Evolutionary conservation across 1,140 invertebrate species (phyloP).

Genomic region (Lordiphosa clarofinis): DNA sequence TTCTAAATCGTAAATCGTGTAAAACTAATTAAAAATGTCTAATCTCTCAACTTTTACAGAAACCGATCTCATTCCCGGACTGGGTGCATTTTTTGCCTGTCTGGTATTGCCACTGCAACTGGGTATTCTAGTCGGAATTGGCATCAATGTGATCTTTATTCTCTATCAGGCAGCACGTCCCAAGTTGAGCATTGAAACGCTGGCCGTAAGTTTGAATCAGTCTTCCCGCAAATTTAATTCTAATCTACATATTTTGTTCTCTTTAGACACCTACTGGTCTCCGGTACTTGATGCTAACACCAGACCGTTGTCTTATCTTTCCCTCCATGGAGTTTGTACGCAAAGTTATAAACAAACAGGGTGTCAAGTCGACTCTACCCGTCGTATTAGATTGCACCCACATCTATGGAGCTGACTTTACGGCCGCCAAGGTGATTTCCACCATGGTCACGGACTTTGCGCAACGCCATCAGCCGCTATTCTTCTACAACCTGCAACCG

Average conservation of each 20-base stretch:
- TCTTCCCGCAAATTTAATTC: not conserved
- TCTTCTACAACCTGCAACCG: slow-evolving; percentile 90
- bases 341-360: slow-evolving; percentile 89
- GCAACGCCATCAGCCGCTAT: slow-evolving; percentile 85
- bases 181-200: slow-evolving; percentile 88
- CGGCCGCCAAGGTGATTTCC: slow-evolving; percentile 88
- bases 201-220: slow-evolving; percentile 79
- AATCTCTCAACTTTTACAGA: slow-evolving; percentile 81
- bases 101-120: slow-evolving; percentile 91
- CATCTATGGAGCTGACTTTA: slow-evolving; percentile 91
- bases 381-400: slow-evolving; percentile 92
- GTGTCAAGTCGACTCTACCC: slow-evolving; percentile 84
- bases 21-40: too few relatives aligned
- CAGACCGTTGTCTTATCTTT: slow-evolving; percentile 92
- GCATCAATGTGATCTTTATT: slow-evolving; percentile 92
- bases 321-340: slow-evolving; percentile 93
- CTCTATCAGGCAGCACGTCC: slow-evolving; percentile 94
- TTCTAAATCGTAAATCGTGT: too few relatives aligned
- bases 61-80: slow-evolving; percentile 90
- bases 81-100: slow-evolving; percentile 91
- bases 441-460: slow-evolving; percentile 87
- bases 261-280: slow-evolving; percentile 84
- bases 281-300: slow-evolving; percentile 90
- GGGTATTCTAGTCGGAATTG: slow-evolving; percentile 93
- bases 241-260: slow-evolving; percentile 47